These are phyloP conservation scores for Apistogramma diplotaenia DNA, from an alignment of 2,113 vertebrate genomes.

Conservation along the genomic window DNA sequence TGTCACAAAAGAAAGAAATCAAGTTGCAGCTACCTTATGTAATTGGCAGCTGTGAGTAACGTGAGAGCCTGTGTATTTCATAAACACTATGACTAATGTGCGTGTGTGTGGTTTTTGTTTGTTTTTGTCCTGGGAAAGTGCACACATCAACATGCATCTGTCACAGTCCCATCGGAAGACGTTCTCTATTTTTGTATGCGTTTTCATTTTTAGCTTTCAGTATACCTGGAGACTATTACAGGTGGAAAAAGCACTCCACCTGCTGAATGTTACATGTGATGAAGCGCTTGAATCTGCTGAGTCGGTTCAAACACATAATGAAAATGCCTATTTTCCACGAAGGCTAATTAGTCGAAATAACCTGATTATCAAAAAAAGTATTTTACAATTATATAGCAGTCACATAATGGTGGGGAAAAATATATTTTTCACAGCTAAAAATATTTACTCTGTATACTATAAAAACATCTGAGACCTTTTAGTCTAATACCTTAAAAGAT, in stretches of 20 bases:
- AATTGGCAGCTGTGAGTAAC: too few species aligned
- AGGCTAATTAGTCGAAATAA: neutral
- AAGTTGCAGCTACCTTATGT: neutral
- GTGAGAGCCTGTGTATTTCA: too few species aligned
- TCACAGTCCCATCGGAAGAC: neutral
- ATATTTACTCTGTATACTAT: neutral
- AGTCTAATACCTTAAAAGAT: neutral
- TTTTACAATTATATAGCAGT: neutral
- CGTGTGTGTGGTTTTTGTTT: fast-evolving
- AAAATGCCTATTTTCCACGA: neutral
- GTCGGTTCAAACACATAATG: neutral
- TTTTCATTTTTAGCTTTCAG: too few species aligned
- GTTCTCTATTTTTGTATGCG: neutral
- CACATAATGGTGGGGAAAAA: neutral
- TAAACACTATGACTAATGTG: too few species aligned
- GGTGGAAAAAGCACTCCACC: too few species aligned
- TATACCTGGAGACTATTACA: neutral
- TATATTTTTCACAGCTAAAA: neutral
- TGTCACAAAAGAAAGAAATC: neutral
- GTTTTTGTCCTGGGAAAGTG: neutral
- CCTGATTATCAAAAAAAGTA: neutral
- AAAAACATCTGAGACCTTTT: neutral
- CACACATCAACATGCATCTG: neutral
- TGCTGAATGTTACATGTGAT: neutral
- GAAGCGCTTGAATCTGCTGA: neutral